These are phyloP conservation scores for Cephus runcator DNA, from an alignment of 2,888 invertebrate genomes.

Conservation along the genomic window DNA sequence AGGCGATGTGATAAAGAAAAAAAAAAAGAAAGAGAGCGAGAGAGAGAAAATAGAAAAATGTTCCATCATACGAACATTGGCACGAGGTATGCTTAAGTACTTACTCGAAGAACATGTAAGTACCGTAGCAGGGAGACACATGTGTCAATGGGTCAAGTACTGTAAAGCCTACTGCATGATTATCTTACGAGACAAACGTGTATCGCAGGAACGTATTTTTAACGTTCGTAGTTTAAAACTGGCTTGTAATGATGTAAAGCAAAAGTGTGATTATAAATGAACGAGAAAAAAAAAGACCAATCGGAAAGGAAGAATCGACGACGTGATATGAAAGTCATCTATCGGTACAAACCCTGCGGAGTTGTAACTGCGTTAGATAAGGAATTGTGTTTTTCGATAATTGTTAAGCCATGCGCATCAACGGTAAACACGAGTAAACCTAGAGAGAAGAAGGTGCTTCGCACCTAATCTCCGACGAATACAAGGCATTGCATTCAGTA, in stretches of 20 bases:
- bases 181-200: not conserved
- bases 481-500: not conserved
- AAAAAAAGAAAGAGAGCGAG: not conserved
- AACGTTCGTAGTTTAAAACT: not conserved
- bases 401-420: not conserved
- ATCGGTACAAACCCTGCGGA: not conserved
- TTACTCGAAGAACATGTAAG: not conserved
- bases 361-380: not conserved
- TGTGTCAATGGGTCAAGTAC: not conserved
- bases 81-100: not conserved
- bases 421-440: not conserved
- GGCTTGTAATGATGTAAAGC: not conserved
- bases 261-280: not conserved
- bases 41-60: not conserved
- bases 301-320: not conserved
- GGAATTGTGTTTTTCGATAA: not conserved
- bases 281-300: not conserved
- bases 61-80: not conserved
- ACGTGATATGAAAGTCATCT: not conserved
- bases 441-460: not conserved
- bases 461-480: not conserved
- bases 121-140: not conserved
- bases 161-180: not conserved
- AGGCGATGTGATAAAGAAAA: constrained; percentile 13
- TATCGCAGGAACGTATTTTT: not conserved